Base-by-base conservation (phyloP, 2,113 vertebrate species). In the Pontoporia blainvillei region DNA sequence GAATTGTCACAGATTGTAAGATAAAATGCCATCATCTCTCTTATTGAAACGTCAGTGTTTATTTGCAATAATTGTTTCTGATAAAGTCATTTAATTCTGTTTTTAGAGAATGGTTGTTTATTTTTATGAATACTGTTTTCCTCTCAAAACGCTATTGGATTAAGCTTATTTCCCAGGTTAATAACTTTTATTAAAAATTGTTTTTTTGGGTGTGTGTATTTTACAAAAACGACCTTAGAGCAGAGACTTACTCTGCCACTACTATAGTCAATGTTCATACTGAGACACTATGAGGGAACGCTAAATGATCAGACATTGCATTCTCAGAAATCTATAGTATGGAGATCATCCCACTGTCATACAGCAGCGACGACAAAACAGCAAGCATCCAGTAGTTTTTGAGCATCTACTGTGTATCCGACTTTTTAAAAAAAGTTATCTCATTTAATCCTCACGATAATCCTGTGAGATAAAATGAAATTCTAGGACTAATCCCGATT, bases 111-210 rank as follows among this genome's bases (percentile, higher is more conserved):
- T n/a, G 39, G 1, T 36, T 18, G 18, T 18, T 88, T 96, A 36
- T 57, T 90, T 94, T 94, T 57, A 84, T 69, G 59, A 91, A 86
- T 23, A 86, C 14, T 61, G 1, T 67, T 79, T 95, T 94, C n/a
- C 29, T 81, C 31, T 92, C 31, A 76, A 93, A 86, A 93, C 0
- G 0, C 7, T 62, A 76, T 66, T 83, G 67, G 46, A 73, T 89
- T 81, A 91, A 84, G 18, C 4, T 94, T 89, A 91, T 12, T 83
- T 84, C 29, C 41, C 78, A 91, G 21, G 29, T 73, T 88, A 95
- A 66, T 82, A 95, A 46, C 2, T 66, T 61, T 31, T 59, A 94
- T 31, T 91, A 82, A 90, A 95, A 94, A 71, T 83, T 67, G n/a
- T 71, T 66, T 54, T 79, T 57, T 5, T 15, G 75, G 54, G 52